phyloP scores from a whole-genome alignment of 2,113 vertebrate genomes.

The Tyrannus savana region DNA sequence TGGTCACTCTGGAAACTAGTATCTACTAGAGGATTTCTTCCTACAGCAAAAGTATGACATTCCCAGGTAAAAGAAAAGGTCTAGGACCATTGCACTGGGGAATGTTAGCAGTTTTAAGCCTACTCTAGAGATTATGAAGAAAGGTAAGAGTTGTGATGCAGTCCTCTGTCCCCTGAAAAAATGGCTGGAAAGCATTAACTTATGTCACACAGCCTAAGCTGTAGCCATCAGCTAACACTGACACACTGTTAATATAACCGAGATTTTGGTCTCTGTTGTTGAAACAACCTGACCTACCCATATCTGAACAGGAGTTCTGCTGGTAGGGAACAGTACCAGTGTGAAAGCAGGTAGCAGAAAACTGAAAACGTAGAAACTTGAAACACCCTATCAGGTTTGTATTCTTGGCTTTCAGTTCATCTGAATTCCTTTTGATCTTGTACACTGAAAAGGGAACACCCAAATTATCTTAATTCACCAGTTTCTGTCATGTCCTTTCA shows the following conservation, averaged over 20 bases:
- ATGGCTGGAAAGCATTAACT: not conserved
- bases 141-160: not conserved
- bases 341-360: not conserved
- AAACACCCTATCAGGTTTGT: not conserved
- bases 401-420: not conserved
- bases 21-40: not conserved
- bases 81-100: not conserved
- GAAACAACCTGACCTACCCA: not conserved
- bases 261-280: not conserved
- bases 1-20: not conserved
- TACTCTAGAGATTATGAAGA: not conserved
- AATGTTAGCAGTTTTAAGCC: not conserved
- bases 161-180: not conserved
- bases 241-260: accelerated
- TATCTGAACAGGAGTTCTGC: not conserved
- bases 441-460: not conserved
- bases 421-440: not conserved
- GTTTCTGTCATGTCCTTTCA: not conserved
- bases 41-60: not conserved
- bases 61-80: not conserved
- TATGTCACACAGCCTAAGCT: not conserved
- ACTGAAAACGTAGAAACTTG: not conserved
- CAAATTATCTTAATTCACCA: not conserved
- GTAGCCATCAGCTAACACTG: not conserved
- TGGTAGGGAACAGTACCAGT: not conserved